These are phyloP conservation scores for Eciton burchellii DNA, from an alignment of 1,140 invertebrate species.

Conservation along the genomic window DNA sequence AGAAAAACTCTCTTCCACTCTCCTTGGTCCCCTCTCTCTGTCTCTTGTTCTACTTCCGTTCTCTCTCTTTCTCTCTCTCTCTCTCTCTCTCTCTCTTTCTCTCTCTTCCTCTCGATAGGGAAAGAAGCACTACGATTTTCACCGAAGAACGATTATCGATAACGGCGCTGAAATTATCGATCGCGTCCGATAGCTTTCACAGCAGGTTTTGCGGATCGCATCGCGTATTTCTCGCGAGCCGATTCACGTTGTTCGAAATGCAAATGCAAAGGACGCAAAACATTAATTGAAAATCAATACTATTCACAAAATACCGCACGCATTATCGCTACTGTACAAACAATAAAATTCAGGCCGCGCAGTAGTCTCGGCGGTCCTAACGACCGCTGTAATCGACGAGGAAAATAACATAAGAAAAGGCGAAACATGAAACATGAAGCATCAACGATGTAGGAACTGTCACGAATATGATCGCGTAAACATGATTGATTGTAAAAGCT, in stretches of 20 bases:
- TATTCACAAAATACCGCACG: no score
- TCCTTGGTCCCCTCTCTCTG: constrained; percentile 22
- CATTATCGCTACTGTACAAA: no score
- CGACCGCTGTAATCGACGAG: no score
- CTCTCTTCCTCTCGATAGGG: constrained; percentile 10
- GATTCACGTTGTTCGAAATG: constrained; percentile 17
- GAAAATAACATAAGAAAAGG: no score
- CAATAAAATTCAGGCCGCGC: no score
- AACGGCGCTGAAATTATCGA: constrained; percentile 60
- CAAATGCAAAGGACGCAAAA: no score
- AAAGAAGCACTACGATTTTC: constrained; percentile 59
- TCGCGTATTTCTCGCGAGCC: constrained; percentile 34
- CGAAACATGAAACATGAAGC: no score
- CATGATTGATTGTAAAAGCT: no score
- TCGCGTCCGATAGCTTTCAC: constrained; percentile 18
- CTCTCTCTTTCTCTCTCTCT: constrained; percentile 46
- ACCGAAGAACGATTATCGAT: constrained; percentile 65
- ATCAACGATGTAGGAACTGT: no score
- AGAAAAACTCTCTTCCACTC: constrained; percentile 73
- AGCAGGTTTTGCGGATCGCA: constrained; percentile 32
- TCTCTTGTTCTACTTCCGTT: constrained; percentile 44
- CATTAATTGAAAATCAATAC: no score
- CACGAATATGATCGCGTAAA: no score
- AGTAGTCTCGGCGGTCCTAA: no score
- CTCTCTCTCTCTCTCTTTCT: constrained; percentile 17